Base-by-base conservation (phyloP, 2,113 vertebrate genomes). In the Pan paniscus region DNA sequence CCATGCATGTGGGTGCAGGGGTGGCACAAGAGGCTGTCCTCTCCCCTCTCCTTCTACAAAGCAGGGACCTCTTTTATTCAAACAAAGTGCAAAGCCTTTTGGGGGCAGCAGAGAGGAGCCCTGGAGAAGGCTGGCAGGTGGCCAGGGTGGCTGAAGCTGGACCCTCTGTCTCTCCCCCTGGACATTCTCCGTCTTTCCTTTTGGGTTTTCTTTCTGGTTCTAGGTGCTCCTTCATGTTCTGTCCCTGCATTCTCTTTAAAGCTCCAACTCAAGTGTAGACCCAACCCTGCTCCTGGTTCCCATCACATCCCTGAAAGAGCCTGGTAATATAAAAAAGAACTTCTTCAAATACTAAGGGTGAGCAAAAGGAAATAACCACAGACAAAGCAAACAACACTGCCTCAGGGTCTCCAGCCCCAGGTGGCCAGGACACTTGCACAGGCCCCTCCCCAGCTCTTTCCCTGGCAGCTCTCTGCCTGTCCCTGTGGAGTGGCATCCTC, bases 51-150 rank as follows among this genome's bases (percentile, higher is more conserved):
- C 40, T 46, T 50, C 9, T 81, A 50, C 23, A 35, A 16, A 57
- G 22, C 32, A 38, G 3, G 0, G 73, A 1, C 87, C 35, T 78
- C 43, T 75, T 13, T 18, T 17, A 32, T 50, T 57, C 76, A 57
- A 59, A 46, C 4, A 5, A 43, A 18, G 17, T 35, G 18, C 1
- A 5, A 61, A 38, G 27, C 22, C 52, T 75, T 48, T 16, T 32
- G 10, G 5, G 73, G 79, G 8, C 48, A 46, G 85, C 55, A n/a
- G 80, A 46, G 12, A 64, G 30, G 43, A 20, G 35, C 14, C 61
- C 43, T 17, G 13, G 40, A 61, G 52, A 68, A 52, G 38, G 50
- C 32, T 6, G 0, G 0, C 30, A 6, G 70, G 64, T 0, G 3
- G 11, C 18, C 1, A 22, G 6, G 9, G n/a, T 35, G 27, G 40